These are phyloP conservation scores for Potorous gilbertii DNA, from an alignment of 2,797 vertebrate species.

Conservation along the genomic window DNA sequence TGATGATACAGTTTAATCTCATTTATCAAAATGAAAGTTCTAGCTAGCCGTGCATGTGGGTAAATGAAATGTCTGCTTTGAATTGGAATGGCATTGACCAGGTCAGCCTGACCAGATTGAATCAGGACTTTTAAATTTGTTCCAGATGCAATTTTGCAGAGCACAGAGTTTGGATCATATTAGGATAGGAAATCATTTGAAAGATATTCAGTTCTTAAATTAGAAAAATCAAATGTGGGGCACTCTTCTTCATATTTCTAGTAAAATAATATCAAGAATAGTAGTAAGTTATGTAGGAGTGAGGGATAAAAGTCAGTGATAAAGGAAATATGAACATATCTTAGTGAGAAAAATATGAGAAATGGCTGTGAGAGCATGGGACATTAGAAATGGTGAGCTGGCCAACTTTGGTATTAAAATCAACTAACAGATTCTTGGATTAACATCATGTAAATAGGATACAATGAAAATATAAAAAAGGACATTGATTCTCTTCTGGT, in stretches of 20 bases:
- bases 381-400: neutral
- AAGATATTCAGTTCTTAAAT: neutral
- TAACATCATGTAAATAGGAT: neutral
- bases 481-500: neutral
- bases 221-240: neutral
- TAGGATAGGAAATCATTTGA: neutral
- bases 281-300: neutral
- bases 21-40: neutral
- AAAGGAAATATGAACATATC: neutral
- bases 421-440: neutral
- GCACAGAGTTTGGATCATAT: neutral
- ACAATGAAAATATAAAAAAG: neutral
- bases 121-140: neutral
- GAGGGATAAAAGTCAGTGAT: neutral
- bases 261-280: neutral
- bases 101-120: neutral
- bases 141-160: neutral
- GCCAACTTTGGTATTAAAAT: neutral
- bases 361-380: neutral
- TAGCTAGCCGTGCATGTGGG: neutral
- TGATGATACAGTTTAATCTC: neutral
- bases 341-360: neutral
- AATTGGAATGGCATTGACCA: neutral
- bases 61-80: neutral
- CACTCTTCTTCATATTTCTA: neutral